Conservation (phyloP, 2,113 vertebrate species). For the Sapajus apella region DNA sequence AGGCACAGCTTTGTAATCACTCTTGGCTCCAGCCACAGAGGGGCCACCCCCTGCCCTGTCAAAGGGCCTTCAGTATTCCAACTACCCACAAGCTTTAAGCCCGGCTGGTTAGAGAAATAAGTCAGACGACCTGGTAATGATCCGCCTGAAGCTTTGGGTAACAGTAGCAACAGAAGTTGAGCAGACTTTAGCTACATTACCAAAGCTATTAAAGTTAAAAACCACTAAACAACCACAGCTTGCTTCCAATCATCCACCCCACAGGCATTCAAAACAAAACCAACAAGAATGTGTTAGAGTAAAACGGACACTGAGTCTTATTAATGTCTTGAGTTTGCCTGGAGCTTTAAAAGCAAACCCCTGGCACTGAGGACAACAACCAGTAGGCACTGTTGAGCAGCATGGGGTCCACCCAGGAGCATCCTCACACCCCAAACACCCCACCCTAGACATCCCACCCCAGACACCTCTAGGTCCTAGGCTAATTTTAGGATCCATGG, state of each 20-base stretch:
- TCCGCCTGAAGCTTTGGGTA: not conserved
- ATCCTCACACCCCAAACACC: no score
- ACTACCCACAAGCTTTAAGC: accelerated
- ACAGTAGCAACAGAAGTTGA: not conserved
- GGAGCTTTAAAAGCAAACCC: not conserved
- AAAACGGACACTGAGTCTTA: not conserved
- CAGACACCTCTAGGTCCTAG: not conserved
- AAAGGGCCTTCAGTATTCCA: not conserved
- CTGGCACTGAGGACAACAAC: accelerated
- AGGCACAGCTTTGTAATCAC: not conserved
- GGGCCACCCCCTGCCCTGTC: not conserved
- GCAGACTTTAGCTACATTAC: slow-evolving; percentile 44
- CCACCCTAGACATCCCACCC: not conserved
- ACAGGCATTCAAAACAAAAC: slow-evolving; percentile 47
- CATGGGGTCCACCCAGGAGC: accelerated
- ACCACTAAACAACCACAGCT: slow-evolving; percentile 48
- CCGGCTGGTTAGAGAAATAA: not conserved
- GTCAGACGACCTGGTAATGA: not conserved
- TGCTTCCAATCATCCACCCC: slow-evolving; percentile 48
- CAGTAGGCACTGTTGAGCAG: not conserved
- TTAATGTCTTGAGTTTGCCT: not conserved
- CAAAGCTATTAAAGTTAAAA: slow-evolving; percentile 59
- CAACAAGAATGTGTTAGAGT: not conserved
- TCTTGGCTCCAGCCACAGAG: not conserved
- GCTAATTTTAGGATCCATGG: not conserved